These are phyloP conservation scores for Drosophila nebulosa DNA, from an alignment of 1,140 invertebrate genomes.

Conservation along the genomic window DNA sequence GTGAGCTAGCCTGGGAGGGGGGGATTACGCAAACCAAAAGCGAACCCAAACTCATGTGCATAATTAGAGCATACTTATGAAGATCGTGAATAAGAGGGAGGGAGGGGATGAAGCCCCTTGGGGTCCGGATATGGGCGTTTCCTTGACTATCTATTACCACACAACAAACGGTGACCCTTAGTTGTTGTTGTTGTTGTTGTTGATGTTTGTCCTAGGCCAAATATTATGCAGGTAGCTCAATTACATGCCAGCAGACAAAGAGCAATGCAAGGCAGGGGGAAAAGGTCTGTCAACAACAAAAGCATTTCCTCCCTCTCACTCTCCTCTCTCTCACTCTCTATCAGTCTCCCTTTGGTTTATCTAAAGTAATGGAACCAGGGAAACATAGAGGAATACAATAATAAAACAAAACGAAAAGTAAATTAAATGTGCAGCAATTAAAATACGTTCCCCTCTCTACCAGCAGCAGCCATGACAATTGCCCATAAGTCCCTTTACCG, in stretches of 20 bases:
- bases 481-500: slow-evolving; percentile 27
- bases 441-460: slow-evolving; percentile 40
- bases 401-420: slow-evolving; percentile 39
- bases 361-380: neutral
- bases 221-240: slow-evolving; percentile 54
- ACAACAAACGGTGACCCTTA: slow-evolving; percentile 11
- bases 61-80: slow-evolving; percentile 35
- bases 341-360: neutral
- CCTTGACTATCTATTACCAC: slow-evolving; percentile 7
- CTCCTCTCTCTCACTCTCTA: neutral
- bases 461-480: slow-evolving; percentile 31
- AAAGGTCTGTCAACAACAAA: slow-evolving; percentile 22
- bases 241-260: neutral
- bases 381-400: neutral
- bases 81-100: neutral
- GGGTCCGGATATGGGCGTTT: slow-evolving; percentile 35
- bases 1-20: neutral
- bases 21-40: slow-evolving; percentile 13
- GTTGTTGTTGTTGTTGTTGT: slow-evolving; percentile 5
- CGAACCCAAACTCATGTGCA: neutral
- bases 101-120: slow-evolving; percentile 4
- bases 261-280: neutral
- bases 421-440: slow-evolving; percentile 71
- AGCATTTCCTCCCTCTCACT: neutral
- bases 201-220: neutral